Evolutionary conservation across 2,797 vertebrate species (phyloP).

Genomic region (Sardinella longiceps): DNA sequence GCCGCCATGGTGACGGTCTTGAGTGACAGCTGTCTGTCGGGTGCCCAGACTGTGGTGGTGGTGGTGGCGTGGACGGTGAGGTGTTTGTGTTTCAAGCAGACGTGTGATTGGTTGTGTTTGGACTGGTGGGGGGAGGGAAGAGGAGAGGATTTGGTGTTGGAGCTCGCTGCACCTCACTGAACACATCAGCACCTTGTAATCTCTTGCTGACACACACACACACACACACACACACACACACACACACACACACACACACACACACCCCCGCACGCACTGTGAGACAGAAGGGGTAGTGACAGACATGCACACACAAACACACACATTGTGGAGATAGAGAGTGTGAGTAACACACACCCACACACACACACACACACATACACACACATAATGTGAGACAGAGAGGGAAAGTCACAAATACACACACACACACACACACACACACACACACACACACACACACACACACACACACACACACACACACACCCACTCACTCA

Average conservation of each 20-base stretch:
- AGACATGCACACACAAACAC: not conserved
- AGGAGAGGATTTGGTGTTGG: not conserved
- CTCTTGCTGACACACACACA: conserved; percentile 1
- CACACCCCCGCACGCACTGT: too few relatives aligned
- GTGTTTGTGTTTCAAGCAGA: not conserved
- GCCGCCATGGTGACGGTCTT: not conserved
- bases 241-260: too few relatives aligned
- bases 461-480: too few relatives aligned
- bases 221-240: not conserved
- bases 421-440: not conserved
- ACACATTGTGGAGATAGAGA: too few relatives aligned
- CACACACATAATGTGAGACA: not conserved
- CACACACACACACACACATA: not conserved
- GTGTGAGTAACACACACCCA: not conserved
- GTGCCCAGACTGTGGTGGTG: not conserved
- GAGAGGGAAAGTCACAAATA: not conserved
- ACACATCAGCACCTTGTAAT: not conserved
- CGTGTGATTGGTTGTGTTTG: not conserved
- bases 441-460: not conserved
- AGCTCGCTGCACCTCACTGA: not conserved
- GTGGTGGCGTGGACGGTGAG: not conserved
- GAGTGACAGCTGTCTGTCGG: conserved; percentile 13
- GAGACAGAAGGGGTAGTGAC: not conserved
- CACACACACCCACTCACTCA: too few relatives aligned
- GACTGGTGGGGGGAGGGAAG: not conserved